These are phyloP conservation scores for human (Homo sapiens) DNA, from an alignment of 2,113 vertebrate species.

Conservation along the genomic window DNA sequence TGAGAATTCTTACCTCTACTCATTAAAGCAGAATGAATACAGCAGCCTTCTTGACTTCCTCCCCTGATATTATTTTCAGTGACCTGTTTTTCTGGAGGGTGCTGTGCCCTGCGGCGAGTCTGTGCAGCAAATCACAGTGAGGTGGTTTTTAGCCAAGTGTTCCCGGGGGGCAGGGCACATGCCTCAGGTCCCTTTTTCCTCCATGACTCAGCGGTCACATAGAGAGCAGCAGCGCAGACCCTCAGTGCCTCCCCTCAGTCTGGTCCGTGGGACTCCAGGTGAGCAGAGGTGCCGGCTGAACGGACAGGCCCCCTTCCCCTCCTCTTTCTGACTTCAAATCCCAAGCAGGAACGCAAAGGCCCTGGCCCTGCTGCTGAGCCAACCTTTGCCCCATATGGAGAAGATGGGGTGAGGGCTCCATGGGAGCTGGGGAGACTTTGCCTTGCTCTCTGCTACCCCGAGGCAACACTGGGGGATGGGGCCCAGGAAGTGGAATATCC, in stretches of 20 bases:
- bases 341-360: conserved; percentile 85
- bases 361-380: conserved; percentile 81
- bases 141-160: not conserved
- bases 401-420: conserved; percentile 82
- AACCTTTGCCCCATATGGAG: conserved; percentile 79
- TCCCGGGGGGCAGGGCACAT: not conserved
- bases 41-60: not conserved
- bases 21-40: not conserved
- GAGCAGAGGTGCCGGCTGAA: accelerated
- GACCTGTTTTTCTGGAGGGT: not conserved
- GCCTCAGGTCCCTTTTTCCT: not conserved
- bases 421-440: not conserved
- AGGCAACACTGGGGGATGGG: not conserved
- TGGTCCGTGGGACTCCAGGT: not conserved
- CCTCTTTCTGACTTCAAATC: conserved; percentile 71
- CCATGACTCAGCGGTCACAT: not conserved
- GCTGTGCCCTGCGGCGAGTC: not conserved
- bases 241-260: not conserved
- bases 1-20: conserved; percentile 1
- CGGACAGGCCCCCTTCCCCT: not conserved
- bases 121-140: not conserved
- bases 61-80: not conserved
- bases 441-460: not conserved
- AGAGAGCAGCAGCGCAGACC: not conserved
- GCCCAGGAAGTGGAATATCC: not conserved